Conservation (phyloP, 2,797 vertebrate genomes). For the Hyperoplus immaculatus region DNA sequence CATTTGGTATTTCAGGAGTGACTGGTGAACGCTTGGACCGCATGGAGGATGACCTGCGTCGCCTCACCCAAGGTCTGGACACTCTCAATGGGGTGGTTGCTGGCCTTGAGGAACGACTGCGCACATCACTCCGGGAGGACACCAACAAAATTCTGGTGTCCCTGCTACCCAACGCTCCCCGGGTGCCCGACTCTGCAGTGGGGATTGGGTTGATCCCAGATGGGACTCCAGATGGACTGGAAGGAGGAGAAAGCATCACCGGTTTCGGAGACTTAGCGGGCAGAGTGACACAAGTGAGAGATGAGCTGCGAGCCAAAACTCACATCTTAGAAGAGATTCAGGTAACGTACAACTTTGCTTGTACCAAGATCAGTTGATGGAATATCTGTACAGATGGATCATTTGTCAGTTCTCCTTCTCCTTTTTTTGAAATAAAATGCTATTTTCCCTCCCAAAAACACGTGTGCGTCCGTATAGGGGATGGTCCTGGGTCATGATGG, state of each 20-base stretch:
- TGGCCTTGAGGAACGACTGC: conserved; percentile 89
- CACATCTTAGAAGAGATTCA: conserved; percentile 90
- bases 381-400: not conserved
- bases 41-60: conserved; percentile 92
- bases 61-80: conserved; percentile 90
- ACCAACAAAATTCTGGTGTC: conserved; percentile 89
- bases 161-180: conserved; percentile 83
- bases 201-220: conserved; percentile 92
- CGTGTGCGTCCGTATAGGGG: conserved; percentile 69
- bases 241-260: conserved; percentile 81
- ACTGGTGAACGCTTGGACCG: conserved; percentile 92
- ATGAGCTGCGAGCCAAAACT: conserved; percentile 90
- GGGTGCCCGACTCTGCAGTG: conserved; percentile 80
- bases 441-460: not conserved
- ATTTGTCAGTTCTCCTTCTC: not conserved
- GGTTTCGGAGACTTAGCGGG: conserved; percentile 90
- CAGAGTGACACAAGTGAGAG: conserved; percentile 92
- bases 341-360: conserved; percentile 44
- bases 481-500: conserved; percentile 95
- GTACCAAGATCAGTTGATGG: not conserved
- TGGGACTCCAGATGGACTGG: conserved; percentile 85
- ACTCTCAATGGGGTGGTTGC: conserved; percentile 88
- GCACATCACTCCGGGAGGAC: conserved; percentile 89
- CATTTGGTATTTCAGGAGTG: conserved; percentile 83
- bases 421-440: not conserved